Evolutionary conservation across 2,113 vertebrate genomes (phyloP).

Genomic region (Cinclus cinclus): DNA sequence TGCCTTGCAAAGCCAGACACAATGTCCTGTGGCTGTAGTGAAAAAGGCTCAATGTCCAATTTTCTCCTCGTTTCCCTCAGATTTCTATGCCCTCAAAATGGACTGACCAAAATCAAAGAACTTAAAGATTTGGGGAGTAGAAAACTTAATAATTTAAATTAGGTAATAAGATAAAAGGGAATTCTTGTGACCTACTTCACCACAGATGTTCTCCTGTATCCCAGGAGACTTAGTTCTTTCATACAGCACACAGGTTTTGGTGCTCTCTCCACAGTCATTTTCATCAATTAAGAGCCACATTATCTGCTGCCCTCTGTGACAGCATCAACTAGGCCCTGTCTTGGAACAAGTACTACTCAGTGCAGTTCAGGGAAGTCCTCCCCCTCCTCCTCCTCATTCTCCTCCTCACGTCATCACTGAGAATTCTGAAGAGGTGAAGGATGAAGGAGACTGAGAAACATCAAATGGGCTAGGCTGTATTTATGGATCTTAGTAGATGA

Average conservation of each 20-base stretch:
- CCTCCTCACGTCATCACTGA: neutral
- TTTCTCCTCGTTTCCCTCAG: neutral
- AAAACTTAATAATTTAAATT: neutral
- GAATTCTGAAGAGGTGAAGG: neutral
- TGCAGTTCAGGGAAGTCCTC: neutral
- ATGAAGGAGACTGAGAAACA: neutral
- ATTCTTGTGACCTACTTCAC: neutral
- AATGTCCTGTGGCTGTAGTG: neutral
- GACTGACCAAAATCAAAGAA: neutral
- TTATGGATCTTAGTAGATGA: neutral
- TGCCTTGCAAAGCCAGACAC: neutral
- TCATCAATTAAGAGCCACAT: neutral
- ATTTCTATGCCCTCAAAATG: neutral
- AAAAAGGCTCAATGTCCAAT: neutral
- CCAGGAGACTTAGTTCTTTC: neutral
- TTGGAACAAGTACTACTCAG: neutral
- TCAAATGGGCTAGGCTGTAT: neutral
- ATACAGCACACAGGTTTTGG: neutral
- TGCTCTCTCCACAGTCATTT: neutral
- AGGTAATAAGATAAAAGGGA: neutral
- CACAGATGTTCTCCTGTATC: neutral
- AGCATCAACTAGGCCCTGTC: neutral
- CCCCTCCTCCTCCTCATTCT: neutral
- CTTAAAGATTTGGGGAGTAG: neutral
- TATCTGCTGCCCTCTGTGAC: neutral